These are phyloP conservation scores for Scatophagus argus DNA, from an alignment of 2,113 vertebrate species.

Conservation along the genomic window DNA sequence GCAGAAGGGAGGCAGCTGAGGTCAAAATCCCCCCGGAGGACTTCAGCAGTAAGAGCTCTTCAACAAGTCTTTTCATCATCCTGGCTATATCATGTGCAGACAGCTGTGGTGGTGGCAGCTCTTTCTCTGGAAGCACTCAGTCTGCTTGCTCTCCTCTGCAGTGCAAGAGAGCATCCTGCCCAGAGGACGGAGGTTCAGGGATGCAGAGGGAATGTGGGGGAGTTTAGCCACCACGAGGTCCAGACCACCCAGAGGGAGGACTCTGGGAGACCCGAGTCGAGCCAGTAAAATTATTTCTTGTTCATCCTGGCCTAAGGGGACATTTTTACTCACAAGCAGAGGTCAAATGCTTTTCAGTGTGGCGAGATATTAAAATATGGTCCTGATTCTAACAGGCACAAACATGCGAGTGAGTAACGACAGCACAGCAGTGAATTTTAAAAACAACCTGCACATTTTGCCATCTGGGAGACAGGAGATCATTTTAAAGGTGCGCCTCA, in stretches of 20 bases:
- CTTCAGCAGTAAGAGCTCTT: background rate
- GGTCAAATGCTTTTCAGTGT: background rate
- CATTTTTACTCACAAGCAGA: too few relatives aligned
- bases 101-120: slow-evolving; percentile 1
- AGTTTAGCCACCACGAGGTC: background rate
- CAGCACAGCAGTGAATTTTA: background rate
- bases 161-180: background rate
- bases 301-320: background rate
- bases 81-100: background rate
- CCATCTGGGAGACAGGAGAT: too few relatives aligned
- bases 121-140: background rate
- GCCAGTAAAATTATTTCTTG: background rate
- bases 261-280: background rate
- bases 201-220: background rate
- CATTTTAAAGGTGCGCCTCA: too few relatives aligned
- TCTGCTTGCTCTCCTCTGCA: background rate
- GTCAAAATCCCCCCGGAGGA: slow-evolving; percentile 1
- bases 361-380: background rate
- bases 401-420: background rate
- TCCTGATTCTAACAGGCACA: background rate
- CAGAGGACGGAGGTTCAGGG: background rate
- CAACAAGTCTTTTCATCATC: background rate
- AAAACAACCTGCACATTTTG: too few relatives aligned
- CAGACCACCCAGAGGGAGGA: background rate
- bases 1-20: background rate